These are phyloP conservation scores for Paelopatides confundens DNA, from an alignment of 53 echinoderm and acorn worm species.

Conservation along the genomic window DNA sequence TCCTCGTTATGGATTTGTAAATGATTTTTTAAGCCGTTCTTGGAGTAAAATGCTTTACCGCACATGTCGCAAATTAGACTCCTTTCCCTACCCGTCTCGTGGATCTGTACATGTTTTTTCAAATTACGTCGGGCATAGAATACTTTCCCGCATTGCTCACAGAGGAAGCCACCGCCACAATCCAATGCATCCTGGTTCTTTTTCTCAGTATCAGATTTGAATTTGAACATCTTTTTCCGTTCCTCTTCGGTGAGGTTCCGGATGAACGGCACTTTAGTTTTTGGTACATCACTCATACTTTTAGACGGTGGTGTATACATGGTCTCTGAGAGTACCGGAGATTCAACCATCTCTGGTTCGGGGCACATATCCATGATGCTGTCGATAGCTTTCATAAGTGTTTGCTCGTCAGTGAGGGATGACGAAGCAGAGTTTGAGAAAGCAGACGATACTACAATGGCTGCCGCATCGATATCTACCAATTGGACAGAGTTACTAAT, in stretches of 20 bases:
- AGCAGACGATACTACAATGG: background rate
- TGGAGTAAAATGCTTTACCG: constrained; percentile 5
- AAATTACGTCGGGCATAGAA: background rate
- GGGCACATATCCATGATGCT: constrained; percentile 30
- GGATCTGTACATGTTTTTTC: constrained; percentile 10
- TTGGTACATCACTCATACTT: background rate
- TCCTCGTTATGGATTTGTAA: background rate
- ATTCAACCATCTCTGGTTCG: background rate
- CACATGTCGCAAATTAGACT: background rate
- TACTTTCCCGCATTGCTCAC: constrained; percentile 25
- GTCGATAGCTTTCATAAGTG: constrained; percentile 16
- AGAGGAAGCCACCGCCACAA: background rate
- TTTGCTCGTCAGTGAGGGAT: background rate
- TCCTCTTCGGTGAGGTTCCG: constrained; percentile 34
- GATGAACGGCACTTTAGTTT: constrained; percentile 16
- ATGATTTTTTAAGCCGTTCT: background rate
- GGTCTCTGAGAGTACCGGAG: background rate
- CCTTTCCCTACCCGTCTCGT: background rate
- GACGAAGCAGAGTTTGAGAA: background rate
- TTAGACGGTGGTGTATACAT: background rate
- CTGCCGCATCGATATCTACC: background rate
- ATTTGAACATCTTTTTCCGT: constrained; percentile 40
- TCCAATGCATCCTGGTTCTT: background rate
- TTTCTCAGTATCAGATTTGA: constrained; percentile 1
- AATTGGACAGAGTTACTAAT: background rate